Evolutionary conservation across 2,888 invertebrate species (phyloP).

Genomic region (Stenodema calcarata): DNA sequence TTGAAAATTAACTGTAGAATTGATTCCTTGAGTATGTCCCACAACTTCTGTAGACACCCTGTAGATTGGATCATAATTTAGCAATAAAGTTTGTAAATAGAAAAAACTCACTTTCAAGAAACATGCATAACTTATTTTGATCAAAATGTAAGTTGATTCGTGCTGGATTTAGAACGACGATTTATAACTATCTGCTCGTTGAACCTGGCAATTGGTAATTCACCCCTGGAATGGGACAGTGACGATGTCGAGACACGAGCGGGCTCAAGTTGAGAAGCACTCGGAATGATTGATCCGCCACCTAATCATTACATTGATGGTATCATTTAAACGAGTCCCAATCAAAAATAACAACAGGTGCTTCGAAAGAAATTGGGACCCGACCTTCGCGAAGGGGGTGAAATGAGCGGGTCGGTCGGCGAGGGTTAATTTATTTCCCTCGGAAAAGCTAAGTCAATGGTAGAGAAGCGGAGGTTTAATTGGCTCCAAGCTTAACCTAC

Average conservation of each 20-base stretch:
- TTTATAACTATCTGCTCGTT: too few relatives aligned
- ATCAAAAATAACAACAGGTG: slow-evolving; percentile 34
- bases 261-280: slow-evolving; percentile 3
- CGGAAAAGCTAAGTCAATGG: slow-evolving; percentile 30
- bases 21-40: background rate
- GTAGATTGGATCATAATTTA: too few relatives aligned
- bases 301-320: slow-evolving; percentile 33
- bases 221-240: too few relatives aligned
- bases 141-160: too few relatives aligned
- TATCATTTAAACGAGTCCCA: slow-evolving; percentile 17
- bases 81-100: too few relatives aligned
- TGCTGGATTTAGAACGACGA: too few relatives aligned
- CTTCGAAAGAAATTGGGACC: background rate
- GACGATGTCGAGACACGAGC: background rate
- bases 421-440: slow-evolving; percentile 37
- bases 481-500: slow-evolving; percentile 41
- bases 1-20: background rate
- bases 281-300: slow-evolving; percentile 29
- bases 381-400: background rate
- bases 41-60: background rate
- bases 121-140: too few relatives aligned
- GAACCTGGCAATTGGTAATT: background rate
- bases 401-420: background rate
- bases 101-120: too few relatives aligned
- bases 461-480: slow-evolving; percentile 28